Conservation (phyloP, 2,113 vertebrate species). For the Rhinolophus sinicus region DNA sequence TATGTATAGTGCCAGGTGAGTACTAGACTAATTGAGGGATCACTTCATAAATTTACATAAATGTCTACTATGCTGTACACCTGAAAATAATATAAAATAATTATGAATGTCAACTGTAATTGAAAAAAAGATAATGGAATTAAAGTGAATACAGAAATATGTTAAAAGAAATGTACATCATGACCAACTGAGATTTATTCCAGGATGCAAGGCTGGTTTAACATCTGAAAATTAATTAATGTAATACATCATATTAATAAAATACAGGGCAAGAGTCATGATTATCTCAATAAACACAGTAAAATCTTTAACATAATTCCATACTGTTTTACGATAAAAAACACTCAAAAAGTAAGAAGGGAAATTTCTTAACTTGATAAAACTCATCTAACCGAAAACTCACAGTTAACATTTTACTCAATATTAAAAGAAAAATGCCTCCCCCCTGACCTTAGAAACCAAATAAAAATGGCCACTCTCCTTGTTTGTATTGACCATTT, state of each 20-base stretch:
- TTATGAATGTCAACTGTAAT: too few relatives aligned
- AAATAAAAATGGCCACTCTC: background rate
- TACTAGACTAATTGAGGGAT: too few relatives aligned
- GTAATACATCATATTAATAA: background rate
- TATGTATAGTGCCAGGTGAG: too few relatives aligned
- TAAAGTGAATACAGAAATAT: background rate
- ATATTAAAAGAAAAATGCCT: background rate
- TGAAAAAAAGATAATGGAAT: too few relatives aligned
- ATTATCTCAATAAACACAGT: background rate
- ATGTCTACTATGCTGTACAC: too few relatives aligned
- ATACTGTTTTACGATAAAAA: background rate
- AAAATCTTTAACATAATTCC: background rate
- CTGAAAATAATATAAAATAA: too few relatives aligned
- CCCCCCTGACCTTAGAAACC: background rate
- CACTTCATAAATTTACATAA: too few relatives aligned
- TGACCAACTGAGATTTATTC: background rate
- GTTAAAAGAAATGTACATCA: background rate
- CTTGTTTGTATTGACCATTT: background rate
- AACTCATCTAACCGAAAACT: background rate
- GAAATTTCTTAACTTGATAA: background rate
- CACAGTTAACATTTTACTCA: background rate
- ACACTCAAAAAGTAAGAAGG: background rate
- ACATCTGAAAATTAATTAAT: background rate
- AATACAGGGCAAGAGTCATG: background rate
- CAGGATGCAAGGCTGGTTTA: background rate